Evolutionary conservation across 2,113 vertebrate genomes (phyloP), one percentile per base, ranked within the genome.

Genomic region (Tyrannus savana): DNA sequence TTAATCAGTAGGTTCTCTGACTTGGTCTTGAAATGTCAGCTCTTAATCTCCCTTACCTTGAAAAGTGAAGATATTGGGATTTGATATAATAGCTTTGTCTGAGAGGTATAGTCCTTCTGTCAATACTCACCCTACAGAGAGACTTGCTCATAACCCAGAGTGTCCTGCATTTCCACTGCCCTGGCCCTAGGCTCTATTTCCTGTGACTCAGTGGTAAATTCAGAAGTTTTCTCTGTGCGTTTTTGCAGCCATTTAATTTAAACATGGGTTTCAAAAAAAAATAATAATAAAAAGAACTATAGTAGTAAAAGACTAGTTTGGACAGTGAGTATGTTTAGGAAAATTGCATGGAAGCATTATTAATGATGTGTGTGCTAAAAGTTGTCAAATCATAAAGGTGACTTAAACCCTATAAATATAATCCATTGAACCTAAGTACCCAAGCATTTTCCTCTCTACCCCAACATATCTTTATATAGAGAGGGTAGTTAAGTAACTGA

Each of bases 11-110:
- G 37, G 27, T 90, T 90, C 84, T 94, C 81, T 56, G 69, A 52
- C 78, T 93, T 91, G 93, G 87, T 94, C 88, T 96, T 96, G 92
- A 95, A 95, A 90, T 88, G 86, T 93, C 97, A 94, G 19, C 35
- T 94, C 56, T 88, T 95, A 85, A 95, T 95, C 95, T 96, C 37
- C 42, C 56, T 64, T 90, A 41, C 84, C 84, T 87, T 96, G 82
- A 95, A 88, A 93, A 94, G 78, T 75, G 79, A 89, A 94, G 83
- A 85, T 93, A 69, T 44, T 93, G 60, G 84, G 87, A 78, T 89
- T 78, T 90, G 56, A 90, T 94, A 46, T 76, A 93, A 90, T 75
- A 87, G 44, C 52, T 92, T 84, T 95, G 10, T 52, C 56, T 89
- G 73, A 95, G 50, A 73, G 31, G 42, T 52, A 28, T 33, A 92